Evolutionary conservation across 2,888 invertebrate genomes (phyloP), one percentile per base, ranked within the genome.

Genomic region (Plagodis pulveraria): DNA sequence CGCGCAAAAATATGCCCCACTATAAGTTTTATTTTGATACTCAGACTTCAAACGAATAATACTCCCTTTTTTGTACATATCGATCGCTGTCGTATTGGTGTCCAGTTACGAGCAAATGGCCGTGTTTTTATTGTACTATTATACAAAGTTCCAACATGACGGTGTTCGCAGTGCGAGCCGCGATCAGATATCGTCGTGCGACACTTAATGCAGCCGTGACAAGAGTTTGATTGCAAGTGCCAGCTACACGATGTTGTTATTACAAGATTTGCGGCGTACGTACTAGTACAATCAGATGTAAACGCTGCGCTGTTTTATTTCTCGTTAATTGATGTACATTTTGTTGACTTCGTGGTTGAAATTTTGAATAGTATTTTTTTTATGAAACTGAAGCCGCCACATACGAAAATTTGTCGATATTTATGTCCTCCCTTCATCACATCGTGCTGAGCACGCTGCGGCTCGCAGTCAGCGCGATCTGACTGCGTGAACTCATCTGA

Each of bases 151-250:
- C n/a, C 12, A 22, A 48, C 11, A 32, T 22, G 2, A 22, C 22
- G 22, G 22, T 22, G 22, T 22, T 69, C 63, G 65, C 66, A 38
- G 38, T 62, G 61, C 65, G 48, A 64, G 62, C 57, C 71, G 63
- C 56, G 72, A 82, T 84, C 78, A 77, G 85, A 85, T 86, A 83
- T 77, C 75, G 73, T 75, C 75, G 76, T 71, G 83, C 83, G 87
- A 89, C 86, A 84, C 80, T 81, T 81, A 83, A 82, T 81, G 78
- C 76, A 69, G 77, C 70, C 76, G 74, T 78, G 83, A 87, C 84
- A 84, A 82, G 78, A 81, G 80, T 85, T 82, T 83, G 84, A 89
- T 88, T 85, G 82, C 87, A 77, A 80, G 80, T 81, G 77, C 77
- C 67, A 71, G 79, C 74, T 72, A 71, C 69, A 70, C 66, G 74